These are phyloP conservation scores for Rattus rattus DNA, from an alignment of 2,113 vertebrate species.

Conservation along the genomic window DNA sequence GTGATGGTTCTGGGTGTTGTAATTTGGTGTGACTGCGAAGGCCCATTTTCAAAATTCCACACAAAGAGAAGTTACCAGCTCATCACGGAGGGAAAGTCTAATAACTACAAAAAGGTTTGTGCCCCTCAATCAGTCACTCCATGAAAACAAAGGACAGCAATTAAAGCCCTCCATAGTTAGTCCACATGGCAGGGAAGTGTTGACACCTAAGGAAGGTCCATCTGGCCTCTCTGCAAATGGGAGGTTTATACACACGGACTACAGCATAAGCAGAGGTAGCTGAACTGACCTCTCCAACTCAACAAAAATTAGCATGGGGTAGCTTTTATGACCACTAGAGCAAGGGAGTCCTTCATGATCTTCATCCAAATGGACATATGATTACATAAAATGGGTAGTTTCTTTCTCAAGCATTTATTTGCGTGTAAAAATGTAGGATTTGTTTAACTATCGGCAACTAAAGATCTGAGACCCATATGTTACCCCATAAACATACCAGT, in stretches of 20 bases:
- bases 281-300: slow-evolving; percentile 68
- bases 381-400: slow-evolving; percentile 82
- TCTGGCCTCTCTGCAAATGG: slow-evolving; percentile 74
- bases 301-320: slow-evolving; percentile 75
- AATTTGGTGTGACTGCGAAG: neutral
- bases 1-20: neutral
- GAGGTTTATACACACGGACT: slow-evolving; percentile 69
- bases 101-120: slow-evolving; percentile 39
- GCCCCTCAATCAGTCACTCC: slow-evolving; percentile 5
- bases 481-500: slow-evolving; percentile 81
- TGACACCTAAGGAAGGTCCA: slow-evolving; percentile 62
- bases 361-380: slow-evolving; percentile 82
- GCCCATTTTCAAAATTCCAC: slow-evolving; percentile 37
- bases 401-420: slow-evolving; percentile 81
- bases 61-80: slow-evolving; percentile 3
- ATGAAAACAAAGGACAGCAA: slow-evolving; percentile 52
- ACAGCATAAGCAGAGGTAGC: slow-evolving; percentile 69
- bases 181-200: slow-evolving; percentile 43
- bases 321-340: slow-evolving; percentile 70
- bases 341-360: slow-evolving; percentile 70
- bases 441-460: slow-evolving; percentile 76
- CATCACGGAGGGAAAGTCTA: slow-evolving; percentile 45
- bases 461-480: slow-evolving; percentile 82
- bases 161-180: slow-evolving; percentile 63
- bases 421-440: slow-evolving; percentile 78